A percentile compares a stretch with the other conserved stretches of the same genome.
These are phyloP conservation scores for Morone saxatilis DNA, from an alignment of 2,113 vertebrate genomes.

Conservation along the genomic window DNA sequence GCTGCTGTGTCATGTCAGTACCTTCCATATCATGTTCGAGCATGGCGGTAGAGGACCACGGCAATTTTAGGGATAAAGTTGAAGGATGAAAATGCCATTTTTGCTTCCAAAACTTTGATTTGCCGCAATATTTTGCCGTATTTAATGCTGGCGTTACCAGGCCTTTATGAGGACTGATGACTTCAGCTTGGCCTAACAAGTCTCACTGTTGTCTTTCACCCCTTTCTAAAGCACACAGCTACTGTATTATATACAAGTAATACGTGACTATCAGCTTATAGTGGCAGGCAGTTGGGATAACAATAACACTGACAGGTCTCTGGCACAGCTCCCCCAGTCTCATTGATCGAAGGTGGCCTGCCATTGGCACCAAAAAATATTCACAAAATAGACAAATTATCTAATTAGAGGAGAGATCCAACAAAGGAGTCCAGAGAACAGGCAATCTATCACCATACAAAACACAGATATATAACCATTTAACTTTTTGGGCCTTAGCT, in stretches of 20 bases:
- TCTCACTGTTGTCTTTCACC: neutral
- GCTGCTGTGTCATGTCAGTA: constrained; percentile 20
- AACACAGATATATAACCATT: constrained; percentile 6
- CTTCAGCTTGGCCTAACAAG: neutral
- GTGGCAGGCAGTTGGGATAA: neutral
- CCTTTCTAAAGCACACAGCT: neutral
- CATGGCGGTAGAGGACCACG: neutral
- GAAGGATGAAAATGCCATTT: neutral
- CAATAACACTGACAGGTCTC: constrained; percentile 1
- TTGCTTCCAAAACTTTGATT: constrained; percentile 1
- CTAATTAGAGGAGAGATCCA: constrained; percentile 28
- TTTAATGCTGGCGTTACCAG: neutral
- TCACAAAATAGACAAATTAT: constrained; percentile 50
- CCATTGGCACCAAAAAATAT: constrained; percentile 16
- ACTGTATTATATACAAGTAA: neutral
- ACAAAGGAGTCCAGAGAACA: constrained; percentile 8
- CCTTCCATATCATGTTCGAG: constrained; percentile 11
- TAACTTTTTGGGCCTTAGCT: neutral
- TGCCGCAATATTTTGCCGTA: neutral
- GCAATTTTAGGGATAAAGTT: neutral
- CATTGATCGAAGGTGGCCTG: constrained; percentile 38
- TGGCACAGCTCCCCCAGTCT: neutral
- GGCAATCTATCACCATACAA: constrained; percentile 19
- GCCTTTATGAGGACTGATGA: neutral
- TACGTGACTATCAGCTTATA: neutral